A percentile compares a stretch with the other conserved stretches of the same genome.
Conservation (phyloP, 2,113 vertebrate genomes). For the Cnemophilus loriae region DNA sequence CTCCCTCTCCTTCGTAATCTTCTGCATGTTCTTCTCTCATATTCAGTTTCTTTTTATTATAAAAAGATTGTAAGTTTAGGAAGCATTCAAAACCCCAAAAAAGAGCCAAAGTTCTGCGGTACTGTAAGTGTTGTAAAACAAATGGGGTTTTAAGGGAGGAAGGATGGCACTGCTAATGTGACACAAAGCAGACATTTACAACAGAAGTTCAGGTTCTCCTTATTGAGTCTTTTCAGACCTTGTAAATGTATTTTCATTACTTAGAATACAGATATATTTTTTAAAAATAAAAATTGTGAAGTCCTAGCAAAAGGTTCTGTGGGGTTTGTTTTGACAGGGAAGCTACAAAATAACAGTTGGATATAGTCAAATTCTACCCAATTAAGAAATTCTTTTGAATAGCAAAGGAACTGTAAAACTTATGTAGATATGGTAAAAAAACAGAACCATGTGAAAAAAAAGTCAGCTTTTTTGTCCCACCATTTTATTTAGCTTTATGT, state of each 20-base stretch:
- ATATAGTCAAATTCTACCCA: background rate
- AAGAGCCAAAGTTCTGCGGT: background rate
- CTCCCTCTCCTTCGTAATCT: background rate
- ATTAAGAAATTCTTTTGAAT: background rate
- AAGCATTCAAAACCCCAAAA: background rate
- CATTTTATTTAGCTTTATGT: background rate
- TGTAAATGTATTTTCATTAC: background rate
- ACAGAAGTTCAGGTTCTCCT: background rate
- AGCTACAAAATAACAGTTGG: background rate
- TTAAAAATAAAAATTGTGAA: background rate
- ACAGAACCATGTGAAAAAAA: background rate
- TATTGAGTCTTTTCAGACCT: background rate
- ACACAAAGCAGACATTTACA: background rate
- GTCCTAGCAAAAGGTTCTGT: background rate
- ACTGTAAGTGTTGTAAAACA: background rate
- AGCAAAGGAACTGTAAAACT: background rate
- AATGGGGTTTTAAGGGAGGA: background rate
- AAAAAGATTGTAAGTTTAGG: background rate
- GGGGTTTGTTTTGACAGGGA: background rate
- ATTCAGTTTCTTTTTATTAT: background rate
- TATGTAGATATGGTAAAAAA: fast-evolving
- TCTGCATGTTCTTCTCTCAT: background rate
- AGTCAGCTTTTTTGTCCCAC: background rate
- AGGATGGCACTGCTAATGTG: background rate
- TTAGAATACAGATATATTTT: background rate